Evolutionary conservation across 1,140 invertebrate species (phyloP).

Genomic region (Anagrus nilaparvatae): DNA sequence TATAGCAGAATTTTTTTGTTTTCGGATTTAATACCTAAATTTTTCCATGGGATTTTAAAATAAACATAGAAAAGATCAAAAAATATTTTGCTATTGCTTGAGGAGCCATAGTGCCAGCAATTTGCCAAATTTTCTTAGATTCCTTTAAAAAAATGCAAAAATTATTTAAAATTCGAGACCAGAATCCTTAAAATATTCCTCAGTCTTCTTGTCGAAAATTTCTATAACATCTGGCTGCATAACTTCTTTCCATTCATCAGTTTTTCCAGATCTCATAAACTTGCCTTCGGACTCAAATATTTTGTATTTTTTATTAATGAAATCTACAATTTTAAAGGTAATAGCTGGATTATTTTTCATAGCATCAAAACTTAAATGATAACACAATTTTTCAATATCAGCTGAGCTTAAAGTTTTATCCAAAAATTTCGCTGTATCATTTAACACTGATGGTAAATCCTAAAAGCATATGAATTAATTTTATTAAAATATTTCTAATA

Average conservation of each 20-base stretch:
- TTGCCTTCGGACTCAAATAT: slow-evolving; percentile 36
- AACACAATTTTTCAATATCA: slow-evolving; percentile 40
- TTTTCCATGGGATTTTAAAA: no score
- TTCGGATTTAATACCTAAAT: no score
- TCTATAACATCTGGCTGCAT: slow-evolving; percentile 45
- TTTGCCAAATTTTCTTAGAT: no score
- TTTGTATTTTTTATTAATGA: slow-evolving; percentile 37
- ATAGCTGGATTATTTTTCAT: slow-evolving; percentile 63
- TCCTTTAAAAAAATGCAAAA: no score
- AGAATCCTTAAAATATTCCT: slow-evolving; percentile 12
- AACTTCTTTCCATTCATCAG: slow-evolving; percentile 54
- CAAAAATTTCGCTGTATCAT: slow-evolving; percentile 49
- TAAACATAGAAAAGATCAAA: no score
- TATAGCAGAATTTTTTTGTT: no score
- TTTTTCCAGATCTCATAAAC: slow-evolving; percentile 53
- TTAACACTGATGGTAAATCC: slow-evolving; percentile 50
- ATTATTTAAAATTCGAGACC: no score
- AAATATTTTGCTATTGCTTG: no score
- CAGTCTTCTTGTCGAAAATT: slow-evolving; percentile 23
- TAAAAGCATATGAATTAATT: slow-evolving; percentile 18
- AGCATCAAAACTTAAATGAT: slow-evolving; percentile 56
- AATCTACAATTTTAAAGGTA: slow-evolving; percentile 47
- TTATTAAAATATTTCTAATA: neutral
- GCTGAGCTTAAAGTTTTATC: slow-evolving; percentile 40
- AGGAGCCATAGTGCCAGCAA: no score